These are phyloP conservation scores for Vulpes ferrilata DNA, from an alignment of 2,113 vertebrate species.

Conservation along the genomic window DNA sequence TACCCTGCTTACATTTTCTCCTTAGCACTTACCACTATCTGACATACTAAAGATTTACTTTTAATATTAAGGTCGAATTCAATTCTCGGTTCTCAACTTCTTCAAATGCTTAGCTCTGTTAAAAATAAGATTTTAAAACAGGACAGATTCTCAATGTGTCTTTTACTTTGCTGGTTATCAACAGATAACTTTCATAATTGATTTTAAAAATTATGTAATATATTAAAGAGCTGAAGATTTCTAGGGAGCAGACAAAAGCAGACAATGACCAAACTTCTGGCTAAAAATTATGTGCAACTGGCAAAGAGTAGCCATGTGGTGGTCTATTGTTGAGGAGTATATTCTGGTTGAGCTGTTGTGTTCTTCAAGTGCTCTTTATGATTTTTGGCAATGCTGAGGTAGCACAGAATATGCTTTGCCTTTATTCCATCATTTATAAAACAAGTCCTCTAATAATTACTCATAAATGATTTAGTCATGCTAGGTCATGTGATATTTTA, in stretches of 20 bases:
- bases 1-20: background rate
- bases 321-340: background rate
- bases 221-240: slow-evolving; percentile 38
- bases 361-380: background rate
- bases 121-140: background rate
- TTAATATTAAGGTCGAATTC: background rate
- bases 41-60: background rate
- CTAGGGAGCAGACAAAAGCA: slow-evolving; percentile 14
- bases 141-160: background rate
- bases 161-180: slow-evolving; percentile 10
- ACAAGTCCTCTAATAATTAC: background rate
- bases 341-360: background rate
- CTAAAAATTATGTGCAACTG: background rate
- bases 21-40: background rate
- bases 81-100: background rate
- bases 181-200: slow-evolving; percentile 49
- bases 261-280: background rate
- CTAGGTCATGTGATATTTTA: background rate
- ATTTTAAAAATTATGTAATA: slow-evolving; percentile 9
- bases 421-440: slow-evolving; percentile 18
- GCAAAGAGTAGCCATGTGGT: background rate
- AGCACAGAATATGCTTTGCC: slow-evolving; percentile 4
- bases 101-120: background rate
- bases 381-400: background rate
- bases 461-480: background rate